A percentile compares a stretch with the other conserved stretches of the same genome.
Evolutionary conservation across 2,113 vertebrate genomes (phyloP).

Genomic region (Pseudopodoces humilis): DNA sequence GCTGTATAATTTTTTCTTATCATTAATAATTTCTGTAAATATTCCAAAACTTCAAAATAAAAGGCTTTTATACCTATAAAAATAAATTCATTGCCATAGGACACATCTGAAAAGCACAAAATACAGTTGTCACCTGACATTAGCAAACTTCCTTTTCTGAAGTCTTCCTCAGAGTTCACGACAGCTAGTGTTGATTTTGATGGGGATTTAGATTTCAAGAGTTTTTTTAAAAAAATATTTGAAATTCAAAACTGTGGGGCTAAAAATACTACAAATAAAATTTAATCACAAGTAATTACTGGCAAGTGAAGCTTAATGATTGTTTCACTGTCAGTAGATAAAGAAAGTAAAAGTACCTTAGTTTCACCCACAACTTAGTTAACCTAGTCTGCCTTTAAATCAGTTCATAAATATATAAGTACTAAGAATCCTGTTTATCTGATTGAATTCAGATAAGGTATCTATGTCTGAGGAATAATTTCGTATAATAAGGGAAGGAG

Average conservation of each 20-base stretch:
- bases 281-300: neutral
- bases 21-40: neutral
- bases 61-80: neutral
- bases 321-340: rapidly evolving
- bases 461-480: neutral
- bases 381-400: neutral
- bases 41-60: neutral
- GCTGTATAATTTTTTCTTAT: neutral
- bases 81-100: neutral
- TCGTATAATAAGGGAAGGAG: neutral
- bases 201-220: neutral
- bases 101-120: neutral
- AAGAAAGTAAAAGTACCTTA: neutral
- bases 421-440: neutral
- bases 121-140: neutral
- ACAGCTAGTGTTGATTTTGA: neutral
- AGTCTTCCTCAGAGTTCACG: neutral
- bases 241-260: neutral
- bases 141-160: neutral
- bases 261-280: neutral
- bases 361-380: neutral
- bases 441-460: neutral
- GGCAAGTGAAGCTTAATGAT: neutral
- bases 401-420: neutral
- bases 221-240: neutral